Conservation (phyloP, 35 echinoderm and acorn worm genomes). For the Apostichopus parvimensis region DNA sequence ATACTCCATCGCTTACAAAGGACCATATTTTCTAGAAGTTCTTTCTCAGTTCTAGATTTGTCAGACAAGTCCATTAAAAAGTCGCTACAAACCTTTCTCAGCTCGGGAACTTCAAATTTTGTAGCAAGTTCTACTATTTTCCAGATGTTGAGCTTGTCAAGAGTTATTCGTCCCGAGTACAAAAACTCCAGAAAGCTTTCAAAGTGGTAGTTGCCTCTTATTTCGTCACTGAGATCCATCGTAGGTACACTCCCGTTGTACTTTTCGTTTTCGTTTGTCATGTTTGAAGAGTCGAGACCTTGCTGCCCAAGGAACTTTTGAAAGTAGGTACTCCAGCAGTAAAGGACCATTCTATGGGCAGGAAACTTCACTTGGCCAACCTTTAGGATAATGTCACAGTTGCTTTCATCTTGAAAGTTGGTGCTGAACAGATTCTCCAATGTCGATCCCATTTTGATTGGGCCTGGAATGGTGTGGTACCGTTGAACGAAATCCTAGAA, state of each 20-base stretch:
- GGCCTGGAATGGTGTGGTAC: background rate
- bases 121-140: background rate
- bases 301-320: background rate
- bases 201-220: background rate
- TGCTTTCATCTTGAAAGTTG: background rate
- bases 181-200: background rate
- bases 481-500: slow-evolving; percentile 3
- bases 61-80: background rate
- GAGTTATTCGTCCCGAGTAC: background rate
- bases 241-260: background rate
- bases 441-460: background rate
- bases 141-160: background rate
- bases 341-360: slow-evolving; percentile 2
- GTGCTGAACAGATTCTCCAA: slow-evolving; percentile 7
- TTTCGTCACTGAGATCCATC: background rate
- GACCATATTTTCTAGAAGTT: background rate
- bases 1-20: background rate
- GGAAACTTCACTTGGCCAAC: background rate
- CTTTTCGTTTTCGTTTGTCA: background rate
- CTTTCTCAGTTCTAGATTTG: background rate
- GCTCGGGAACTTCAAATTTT: background rate
- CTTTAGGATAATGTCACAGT: background rate
- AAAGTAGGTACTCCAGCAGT: background rate
- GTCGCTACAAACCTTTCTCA: background rate
- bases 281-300: background rate